A percentile compares a stretch with the other conserved stretches of the same genome.
phyloP scores from a whole-genome alignment of 2,888 invertebrate species.

The Keiferia lycopersicella region DNA sequence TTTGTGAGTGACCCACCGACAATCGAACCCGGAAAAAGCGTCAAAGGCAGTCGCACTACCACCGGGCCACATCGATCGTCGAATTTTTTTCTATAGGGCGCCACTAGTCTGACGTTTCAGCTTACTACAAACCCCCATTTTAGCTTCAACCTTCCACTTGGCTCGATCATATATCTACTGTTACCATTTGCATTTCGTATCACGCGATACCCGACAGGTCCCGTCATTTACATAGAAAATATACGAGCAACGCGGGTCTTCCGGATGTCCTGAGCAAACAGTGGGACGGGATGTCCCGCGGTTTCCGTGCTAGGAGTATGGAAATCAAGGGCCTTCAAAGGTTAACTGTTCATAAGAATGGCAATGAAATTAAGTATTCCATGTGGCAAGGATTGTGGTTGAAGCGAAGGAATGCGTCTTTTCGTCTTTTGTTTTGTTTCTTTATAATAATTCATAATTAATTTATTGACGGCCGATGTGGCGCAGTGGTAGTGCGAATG shows the following conservation, averaged over 20 bases:
- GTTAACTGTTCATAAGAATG: conserved; percentile 9
- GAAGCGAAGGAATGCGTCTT: background rate
- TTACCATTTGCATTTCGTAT: conserved; percentile 45
- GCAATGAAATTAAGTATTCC: conserved; percentile 17
- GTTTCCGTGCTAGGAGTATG: background rate
- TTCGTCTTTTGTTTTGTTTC: background rate
- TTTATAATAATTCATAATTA: too few relatives aligned
- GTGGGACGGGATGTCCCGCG: conserved; percentile 5
- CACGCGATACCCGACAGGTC: conserved; percentile 43
- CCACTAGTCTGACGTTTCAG: too few relatives aligned
- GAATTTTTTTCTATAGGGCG: too few relatives aligned
- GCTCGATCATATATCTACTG: conserved; percentile 43
- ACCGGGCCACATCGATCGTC: too few relatives aligned
- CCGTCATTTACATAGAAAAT: conserved; percentile 15
- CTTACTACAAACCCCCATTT: conserved; percentile 24
- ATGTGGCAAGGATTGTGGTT: conserved; percentile 18
- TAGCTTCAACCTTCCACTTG: conserved; percentile 35
- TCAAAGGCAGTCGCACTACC: too few relatives aligned
- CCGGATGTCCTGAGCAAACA: background rate
- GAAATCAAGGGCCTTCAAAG: conserved; percentile 1
- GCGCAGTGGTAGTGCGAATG: too few relatives aligned
- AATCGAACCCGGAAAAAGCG: too few relatives aligned
- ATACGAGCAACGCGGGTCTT: conserved; percentile 3
- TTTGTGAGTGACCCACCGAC: too few relatives aligned
- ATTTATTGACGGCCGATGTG: too few relatives aligned